A percentile compares a stretch with the other conserved stretches of the same genome.
These are phyloP conservation scores for Bufotes viridis DNA, from an alignment of 2,797 vertebrate species.

Conservation along the genomic window DNA sequence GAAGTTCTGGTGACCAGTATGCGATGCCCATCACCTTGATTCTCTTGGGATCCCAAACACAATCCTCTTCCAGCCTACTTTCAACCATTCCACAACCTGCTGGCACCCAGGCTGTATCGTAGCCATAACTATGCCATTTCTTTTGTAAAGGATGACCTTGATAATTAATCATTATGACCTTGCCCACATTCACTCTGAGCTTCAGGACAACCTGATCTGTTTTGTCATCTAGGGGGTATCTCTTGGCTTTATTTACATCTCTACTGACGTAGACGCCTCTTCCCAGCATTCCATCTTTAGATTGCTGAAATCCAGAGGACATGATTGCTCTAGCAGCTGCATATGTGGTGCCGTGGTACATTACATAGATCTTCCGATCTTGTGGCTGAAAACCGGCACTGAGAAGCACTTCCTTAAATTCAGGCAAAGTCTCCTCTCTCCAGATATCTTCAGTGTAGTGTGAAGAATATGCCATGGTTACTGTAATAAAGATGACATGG, in stretches of 20 bases:
- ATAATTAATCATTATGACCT: conserved; percentile 54
- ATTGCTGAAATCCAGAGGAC: neutral
- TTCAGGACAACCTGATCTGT: conserved; percentile 34
- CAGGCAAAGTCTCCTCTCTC: neutral
- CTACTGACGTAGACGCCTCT: conserved; percentile 34
- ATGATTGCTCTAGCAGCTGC: neutral
- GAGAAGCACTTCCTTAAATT: neutral
- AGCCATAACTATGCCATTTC: conserved; percentile 59
- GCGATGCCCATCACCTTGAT: conserved; percentile 45
- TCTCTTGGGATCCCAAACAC: conserved; percentile 54
- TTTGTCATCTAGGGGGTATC: neutral
- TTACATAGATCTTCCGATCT: neutral
- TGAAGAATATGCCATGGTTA: neutral
- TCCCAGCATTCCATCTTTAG: conserved; percentile 1
- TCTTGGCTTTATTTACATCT: neutral
- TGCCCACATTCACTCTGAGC: conserved; percentile 60
- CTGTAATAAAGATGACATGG: neutral
- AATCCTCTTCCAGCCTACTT: conserved; percentile 61
- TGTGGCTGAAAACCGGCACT: neutral
- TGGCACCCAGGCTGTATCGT: conserved; percentile 65
- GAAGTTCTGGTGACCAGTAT: neutral
- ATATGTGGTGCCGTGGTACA: conserved; percentile 11
- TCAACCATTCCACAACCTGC: conserved; percentile 56
- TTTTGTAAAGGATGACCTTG: conserved; percentile 56
- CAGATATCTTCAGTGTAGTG: neutral